Evolutionary conservation across 2,888 invertebrate genomes (phyloP).

Genomic region (Spisula subtruncata): DNA sequence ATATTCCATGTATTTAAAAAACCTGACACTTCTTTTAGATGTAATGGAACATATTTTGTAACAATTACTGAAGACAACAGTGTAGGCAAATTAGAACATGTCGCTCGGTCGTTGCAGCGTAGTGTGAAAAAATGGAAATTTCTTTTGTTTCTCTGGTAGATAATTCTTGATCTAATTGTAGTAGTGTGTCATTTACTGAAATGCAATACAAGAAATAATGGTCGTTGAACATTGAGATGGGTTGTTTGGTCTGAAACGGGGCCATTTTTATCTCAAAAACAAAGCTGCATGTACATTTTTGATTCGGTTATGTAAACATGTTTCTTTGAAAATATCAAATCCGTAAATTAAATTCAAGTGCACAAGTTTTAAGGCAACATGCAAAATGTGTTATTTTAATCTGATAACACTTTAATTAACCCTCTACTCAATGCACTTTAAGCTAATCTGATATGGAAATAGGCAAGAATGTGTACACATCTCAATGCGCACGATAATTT

Average conservation of each 20-base stretch:
- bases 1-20: constrained; percentile 4
- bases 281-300: no score
- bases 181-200: constrained; percentile 24
- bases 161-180: constrained; percentile 16
- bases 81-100: not conserved
- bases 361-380: no score
- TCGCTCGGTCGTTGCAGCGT: not conserved
- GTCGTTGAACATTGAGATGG: constrained; percentile 34
- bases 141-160: constrained; percentile 44
- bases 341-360: no score
- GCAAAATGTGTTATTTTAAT: no score
- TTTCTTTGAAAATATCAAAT: no score
- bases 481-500: no score
- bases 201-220: constrained; percentile 37
- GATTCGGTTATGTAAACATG: no score
- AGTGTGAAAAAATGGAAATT: constrained; percentile 30
- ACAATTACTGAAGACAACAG: constrained; percentile 41
- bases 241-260: constrained; percentile 35
- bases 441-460: no score
- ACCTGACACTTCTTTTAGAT: not conserved
- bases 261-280: not conserved
- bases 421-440: no score
- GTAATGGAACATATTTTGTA: constrained; percentile 15
- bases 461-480: no score
- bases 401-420: no score